Percentiles rank a stretch among this genome's conserved stretches.
phyloP scores from a whole-genome alignment of 2,797 vertebrate species.

The Mormyrops boulengeri region DNA sequence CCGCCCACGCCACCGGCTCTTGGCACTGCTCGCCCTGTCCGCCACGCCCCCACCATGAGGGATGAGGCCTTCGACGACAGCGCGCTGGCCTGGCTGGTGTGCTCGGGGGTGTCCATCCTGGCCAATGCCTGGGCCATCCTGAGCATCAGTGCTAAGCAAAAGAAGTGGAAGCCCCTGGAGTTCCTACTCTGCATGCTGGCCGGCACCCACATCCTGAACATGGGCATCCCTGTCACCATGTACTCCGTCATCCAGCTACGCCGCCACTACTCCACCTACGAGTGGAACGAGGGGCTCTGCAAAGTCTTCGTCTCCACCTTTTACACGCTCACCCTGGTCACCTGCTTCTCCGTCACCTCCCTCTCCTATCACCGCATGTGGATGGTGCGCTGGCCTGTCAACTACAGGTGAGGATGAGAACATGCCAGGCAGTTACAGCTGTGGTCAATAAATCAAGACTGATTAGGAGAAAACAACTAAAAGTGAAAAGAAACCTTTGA shows the following conservation, averaged over 20 bases:
- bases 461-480: background rate
- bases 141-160: slow-evolving; percentile 87
- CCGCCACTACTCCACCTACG: slow-evolving; percentile 73
- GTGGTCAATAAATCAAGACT: background rate
- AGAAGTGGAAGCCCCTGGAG: slow-evolving; percentile 91
- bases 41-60: slow-evolving; percentile 62
- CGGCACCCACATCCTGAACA: slow-evolving; percentile 88
- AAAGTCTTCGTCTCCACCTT: slow-evolving; percentile 92
- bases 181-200: slow-evolving; percentile 85
- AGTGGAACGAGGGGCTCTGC: slow-evolving; percentile 91
- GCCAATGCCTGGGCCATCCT: slow-evolving; percentile 91
- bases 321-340: slow-evolving; percentile 88
- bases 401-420: slow-evolving; percentile 70
- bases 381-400: slow-evolving; percentile 96
- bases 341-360: slow-evolving; percentile 89
- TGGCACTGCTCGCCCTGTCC: slow-evolving; percentile 37
- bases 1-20: slow-evolving; percentile 42
- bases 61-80: slow-evolving; percentile 80
- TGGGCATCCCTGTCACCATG: slow-evolving; percentile 83
- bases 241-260: slow-evolving; percentile 82
- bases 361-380: slow-evolving; percentile 95
- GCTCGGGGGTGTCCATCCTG: slow-evolving; percentile 79
- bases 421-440: background rate
- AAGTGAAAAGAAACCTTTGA: background rate
- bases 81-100: slow-evolving; percentile 85